Evolutionary conservation across 2,113 vertebrate species (phyloP).

Genomic region (Globicephala melas): DNA sequence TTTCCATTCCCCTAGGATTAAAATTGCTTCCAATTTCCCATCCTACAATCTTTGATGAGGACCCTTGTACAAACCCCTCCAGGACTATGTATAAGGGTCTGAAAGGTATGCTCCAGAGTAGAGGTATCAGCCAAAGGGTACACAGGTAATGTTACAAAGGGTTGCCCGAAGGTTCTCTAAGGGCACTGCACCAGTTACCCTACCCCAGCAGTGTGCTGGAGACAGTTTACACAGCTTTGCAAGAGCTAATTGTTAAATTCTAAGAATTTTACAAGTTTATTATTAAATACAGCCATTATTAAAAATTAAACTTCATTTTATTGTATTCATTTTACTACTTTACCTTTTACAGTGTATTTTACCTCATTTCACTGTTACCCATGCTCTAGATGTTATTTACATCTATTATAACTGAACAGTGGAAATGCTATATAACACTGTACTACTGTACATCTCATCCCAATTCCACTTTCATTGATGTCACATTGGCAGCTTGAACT

Average conservation of each 20-base stretch:
- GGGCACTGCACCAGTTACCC: not conserved
- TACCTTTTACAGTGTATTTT: not conserved
- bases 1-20: not conserved
- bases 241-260: not conserved
- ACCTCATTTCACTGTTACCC: not conserved
- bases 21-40: not conserved
- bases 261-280: not conserved
- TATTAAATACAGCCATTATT: not conserved
- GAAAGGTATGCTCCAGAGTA: not conserved
- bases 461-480: not conserved
- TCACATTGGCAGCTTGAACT: not conserved
- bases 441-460: too few relatives aligned
- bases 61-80: not conserved
- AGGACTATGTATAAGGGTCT: too few relatives aligned
- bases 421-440: not conserved
- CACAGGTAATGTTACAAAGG: not conserved
- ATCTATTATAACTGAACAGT: accelerated
- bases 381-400: not conserved
- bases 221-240: not conserved
- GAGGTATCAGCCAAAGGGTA: not conserved
- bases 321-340: not conserved
- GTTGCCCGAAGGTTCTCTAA: not conserved
- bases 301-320: not conserved
- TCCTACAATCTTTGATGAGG: not conserved
- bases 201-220: not conserved